phyloP scores from a whole-genome alignment of 2,888 invertebrate genomes.

The Acleris holmiana region DNA sequence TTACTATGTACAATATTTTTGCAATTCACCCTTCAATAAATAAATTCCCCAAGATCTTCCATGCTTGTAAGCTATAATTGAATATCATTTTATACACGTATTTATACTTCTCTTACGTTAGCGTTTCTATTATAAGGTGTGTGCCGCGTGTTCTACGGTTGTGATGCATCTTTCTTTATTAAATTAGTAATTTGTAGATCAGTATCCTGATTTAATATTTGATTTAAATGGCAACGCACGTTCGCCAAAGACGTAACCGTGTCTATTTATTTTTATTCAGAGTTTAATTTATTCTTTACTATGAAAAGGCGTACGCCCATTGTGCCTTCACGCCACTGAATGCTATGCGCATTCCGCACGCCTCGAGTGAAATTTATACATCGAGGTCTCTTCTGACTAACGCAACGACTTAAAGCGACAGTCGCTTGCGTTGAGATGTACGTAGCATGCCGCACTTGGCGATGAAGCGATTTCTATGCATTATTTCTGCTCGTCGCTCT shows the following conservation, averaged over 20 bases:
- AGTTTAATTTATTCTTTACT: too few relatives aligned
- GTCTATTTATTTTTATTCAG: too few relatives aligned
- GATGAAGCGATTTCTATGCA: too few relatives aligned
- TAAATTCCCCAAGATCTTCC: slow-evolving; percentile 56
- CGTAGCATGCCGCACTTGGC: too few relatives aligned
- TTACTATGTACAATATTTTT: too few relatives aligned
- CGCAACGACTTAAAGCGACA: not conserved
- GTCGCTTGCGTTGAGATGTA: too few relatives aligned
- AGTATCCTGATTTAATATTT: slow-evolving; percentile 13
- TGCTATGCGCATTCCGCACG: slow-evolving; percentile 27
- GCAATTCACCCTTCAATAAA: too few relatives aligned
- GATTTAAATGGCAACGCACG: slow-evolving; percentile 30
- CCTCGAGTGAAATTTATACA: slow-evolving; percentile 3
- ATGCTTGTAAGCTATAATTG: slow-evolving; percentile 72
- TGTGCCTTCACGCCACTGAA: slow-evolving; percentile 43
- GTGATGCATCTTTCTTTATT: not conserved
- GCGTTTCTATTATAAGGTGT: slow-evolving; percentile 40
- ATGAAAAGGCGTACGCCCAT: not conserved
- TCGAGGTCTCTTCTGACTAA: not conserved
- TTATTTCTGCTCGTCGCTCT: too few relatives aligned
- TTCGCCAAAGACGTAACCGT: slow-evolving; percentile 1
- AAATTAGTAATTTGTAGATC: slow-evolving; percentile 11
- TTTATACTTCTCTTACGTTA: slow-evolving; percentile 46
- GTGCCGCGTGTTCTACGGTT: slow-evolving; percentile 1
- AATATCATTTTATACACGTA: slow-evolving; percentile 63